phyloP scores from a whole-genome alignment of 2,113 vertebrate species.

The Aix galericulata region DNA sequence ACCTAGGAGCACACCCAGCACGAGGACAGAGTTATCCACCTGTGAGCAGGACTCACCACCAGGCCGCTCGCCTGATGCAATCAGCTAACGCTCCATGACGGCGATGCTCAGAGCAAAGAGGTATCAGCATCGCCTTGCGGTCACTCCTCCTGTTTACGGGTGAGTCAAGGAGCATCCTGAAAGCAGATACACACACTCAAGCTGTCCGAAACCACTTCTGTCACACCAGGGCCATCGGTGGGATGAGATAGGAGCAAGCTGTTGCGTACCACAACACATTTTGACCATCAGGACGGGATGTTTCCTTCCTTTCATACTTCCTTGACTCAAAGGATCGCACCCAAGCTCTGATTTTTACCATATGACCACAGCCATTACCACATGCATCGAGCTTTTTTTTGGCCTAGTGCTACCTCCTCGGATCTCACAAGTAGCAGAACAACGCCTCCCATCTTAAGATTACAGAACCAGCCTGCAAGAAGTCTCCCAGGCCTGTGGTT shows the following conservation, averaged over 20 bases:
- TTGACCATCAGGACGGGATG: background rate
- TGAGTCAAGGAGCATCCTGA: background rate
- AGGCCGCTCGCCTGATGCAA: background rate
- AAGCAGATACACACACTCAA: background rate
- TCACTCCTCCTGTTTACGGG: background rate
- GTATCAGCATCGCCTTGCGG: background rate
- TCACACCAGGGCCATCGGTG: background rate
- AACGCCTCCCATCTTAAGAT: background rate
- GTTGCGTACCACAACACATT: background rate
- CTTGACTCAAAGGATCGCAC: background rate
- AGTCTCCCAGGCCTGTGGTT: background rate
- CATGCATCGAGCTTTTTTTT: background rate
- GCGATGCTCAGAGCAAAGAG: background rate
- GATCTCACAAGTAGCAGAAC: background rate
- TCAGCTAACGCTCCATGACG: background rate
- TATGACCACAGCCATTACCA: background rate
- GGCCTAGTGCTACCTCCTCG: background rate
- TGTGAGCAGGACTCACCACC: background rate
- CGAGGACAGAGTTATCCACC: background rate
- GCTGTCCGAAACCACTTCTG: background rate
- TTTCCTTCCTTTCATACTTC: background rate
- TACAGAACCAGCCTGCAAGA: background rate
- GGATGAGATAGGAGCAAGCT: background rate
- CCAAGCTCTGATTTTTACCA: background rate
- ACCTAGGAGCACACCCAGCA: background rate